A percentile compares a stretch with the other conserved stretches of the same genome.
phyloP scores from a whole-genome alignment of 2,797 vertebrate genomes.

The Morus bassanus region DNA sequence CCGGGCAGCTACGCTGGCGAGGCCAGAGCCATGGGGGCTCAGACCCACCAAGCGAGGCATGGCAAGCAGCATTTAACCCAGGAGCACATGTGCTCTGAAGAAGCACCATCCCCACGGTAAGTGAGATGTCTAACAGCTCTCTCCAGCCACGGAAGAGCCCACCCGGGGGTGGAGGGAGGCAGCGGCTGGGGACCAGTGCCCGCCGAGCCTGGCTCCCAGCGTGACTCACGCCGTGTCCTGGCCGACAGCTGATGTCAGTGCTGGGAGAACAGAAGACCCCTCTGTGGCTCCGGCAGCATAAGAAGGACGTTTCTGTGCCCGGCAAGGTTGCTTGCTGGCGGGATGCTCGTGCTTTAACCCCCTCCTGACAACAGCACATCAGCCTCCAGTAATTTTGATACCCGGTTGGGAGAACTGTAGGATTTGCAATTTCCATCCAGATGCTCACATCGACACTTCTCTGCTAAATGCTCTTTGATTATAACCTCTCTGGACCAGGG shows the following conservation, averaged over 20 bases:
- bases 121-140: background rate
- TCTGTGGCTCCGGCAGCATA: background rate
- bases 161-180: background rate
- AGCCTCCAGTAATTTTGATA: background rate
- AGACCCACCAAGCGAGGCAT: accelerated
- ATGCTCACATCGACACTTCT: background rate
- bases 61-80: accelerated
- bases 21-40: accelerated
- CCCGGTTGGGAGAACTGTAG: background rate
- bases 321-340: conserved; percentile 2
- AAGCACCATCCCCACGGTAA: accelerated
- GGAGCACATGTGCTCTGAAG: background rate
- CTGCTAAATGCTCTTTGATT: background rate
- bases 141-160: background rate
- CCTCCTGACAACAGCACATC: background rate
- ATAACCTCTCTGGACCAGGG: background rate
- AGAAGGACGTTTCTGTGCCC: conserved; percentile 5
- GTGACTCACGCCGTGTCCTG: background rate
- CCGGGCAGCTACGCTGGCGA: background rate
- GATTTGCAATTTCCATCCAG: accelerated
- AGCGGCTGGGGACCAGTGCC: background rate
- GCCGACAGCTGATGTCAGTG: conserved; percentile 33
- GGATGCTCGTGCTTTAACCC: conserved; percentile 13
- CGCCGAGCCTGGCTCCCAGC: background rate
- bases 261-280: background rate